A percentile compares a stretch with the other conserved stretches of the same genome.
phyloP scores from a whole-genome alignment of 2,797 vertebrate species.

The Trematomus bernacchii region DNA sequence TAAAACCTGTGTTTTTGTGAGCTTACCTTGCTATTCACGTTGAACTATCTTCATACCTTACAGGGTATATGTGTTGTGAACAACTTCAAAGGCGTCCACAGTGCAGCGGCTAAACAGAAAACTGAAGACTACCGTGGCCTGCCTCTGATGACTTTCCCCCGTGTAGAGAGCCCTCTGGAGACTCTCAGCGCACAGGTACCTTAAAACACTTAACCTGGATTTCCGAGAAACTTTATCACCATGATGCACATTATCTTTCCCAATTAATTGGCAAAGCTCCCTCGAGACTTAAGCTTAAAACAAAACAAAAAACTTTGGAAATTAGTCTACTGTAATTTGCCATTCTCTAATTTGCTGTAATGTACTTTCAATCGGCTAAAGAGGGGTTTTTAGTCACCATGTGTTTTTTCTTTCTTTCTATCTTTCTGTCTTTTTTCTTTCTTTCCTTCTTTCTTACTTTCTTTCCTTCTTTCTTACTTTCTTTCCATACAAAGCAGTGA shows the following conservation, averaged over 20 bases:
- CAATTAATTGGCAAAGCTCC: conserved; percentile 48
- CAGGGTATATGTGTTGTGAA: conserved; percentile 98
- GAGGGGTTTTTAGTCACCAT: conserved; percentile 19
- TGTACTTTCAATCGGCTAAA: conserved; percentile 8
- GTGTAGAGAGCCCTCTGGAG: conserved; percentile 97
- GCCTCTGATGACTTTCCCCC: conserved; percentile 97
- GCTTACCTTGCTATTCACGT: background rate
- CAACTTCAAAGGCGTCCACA: conserved; percentile 95
- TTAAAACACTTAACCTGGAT: conserved; percentile 58
- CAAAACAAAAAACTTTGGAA: conserved; percentile 15
- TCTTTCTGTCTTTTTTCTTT: conserved; percentile 7
- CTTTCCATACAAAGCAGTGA: conserved; percentile 52
- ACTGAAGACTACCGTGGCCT: conserved; percentile 93
- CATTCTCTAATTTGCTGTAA: conserved; percentile 6
- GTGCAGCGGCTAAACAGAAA: conserved; percentile 90
- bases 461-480: conserved; percentile 11
- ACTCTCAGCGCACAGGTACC: conserved; percentile 97
- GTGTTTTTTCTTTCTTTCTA: conserved; percentile 17
- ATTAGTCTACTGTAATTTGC: conserved; percentile 25
- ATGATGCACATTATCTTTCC: conserved; percentile 41
- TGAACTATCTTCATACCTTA: conserved; percentile 11
- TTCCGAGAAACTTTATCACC: conserved; percentile 44
- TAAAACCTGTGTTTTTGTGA: no score
- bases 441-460: conserved; percentile 16
- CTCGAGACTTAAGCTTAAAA: conserved; percentile 34